A percentile compares a stretch with the other conserved stretches of the same genome.
Conservation (phyloP, 2,797 vertebrate genomes). For the Lacerta viridis region DNA sequence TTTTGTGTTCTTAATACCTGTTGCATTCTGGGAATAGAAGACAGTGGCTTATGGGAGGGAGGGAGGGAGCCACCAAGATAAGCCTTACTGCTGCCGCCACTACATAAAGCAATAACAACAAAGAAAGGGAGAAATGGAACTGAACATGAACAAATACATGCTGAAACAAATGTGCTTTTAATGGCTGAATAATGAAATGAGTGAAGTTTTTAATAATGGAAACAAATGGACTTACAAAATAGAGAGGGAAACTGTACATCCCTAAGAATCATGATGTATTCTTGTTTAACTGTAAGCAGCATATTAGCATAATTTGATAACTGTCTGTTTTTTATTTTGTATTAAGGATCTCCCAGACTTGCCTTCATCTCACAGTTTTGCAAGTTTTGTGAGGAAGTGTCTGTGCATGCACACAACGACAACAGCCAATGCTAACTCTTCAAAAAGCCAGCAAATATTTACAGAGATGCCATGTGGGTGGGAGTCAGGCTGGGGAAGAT, state of each 20-base stretch:
- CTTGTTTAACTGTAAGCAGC: background rate
- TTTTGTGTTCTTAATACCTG: background rate
- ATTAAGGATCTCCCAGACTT: background rate
- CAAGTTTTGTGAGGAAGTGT: background rate
- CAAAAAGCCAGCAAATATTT: conserved; percentile 20
- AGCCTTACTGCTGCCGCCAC: background rate
- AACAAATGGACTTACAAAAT: background rate
- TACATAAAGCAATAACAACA: background rate
- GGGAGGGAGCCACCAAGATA: background rate
- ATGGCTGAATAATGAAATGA: conserved; percentile 17
- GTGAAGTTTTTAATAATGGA: conserved; percentile 3
- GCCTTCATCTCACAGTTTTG: background rate
- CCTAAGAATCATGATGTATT: background rate
- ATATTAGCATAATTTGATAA: background rate
- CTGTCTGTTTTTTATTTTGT: background rate
- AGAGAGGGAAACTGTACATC: background rate
- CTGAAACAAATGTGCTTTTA: background rate
- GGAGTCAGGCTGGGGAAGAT: background rate
- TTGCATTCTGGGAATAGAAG: background rate
- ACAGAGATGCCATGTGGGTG: background rate
- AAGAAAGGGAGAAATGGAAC: background rate
- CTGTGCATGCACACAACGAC: background rate
- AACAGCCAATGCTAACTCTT: background rate
- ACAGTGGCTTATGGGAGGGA: background rate
- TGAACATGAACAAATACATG: background rate